Evolutionary conservation across 2,888 invertebrate genomes (phyloP).

Genomic region (Lasioglossum figueresi): DNA sequence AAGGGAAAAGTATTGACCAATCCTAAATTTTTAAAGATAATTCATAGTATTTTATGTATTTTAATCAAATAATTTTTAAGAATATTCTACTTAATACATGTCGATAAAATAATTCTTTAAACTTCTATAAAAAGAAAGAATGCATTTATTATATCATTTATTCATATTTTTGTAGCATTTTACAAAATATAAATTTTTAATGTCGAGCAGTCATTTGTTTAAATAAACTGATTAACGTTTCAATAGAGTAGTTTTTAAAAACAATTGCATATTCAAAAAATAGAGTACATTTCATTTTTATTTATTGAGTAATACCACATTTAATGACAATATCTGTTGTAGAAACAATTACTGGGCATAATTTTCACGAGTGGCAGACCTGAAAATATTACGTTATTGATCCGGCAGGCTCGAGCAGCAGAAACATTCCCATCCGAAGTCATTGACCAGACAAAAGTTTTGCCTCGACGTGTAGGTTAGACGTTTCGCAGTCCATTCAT

Average conservation of each 20-base stretch:
- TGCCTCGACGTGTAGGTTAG: constrained; percentile 24
- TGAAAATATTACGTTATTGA: constrained; percentile 33
- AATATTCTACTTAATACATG: background rate
- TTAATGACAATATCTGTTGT: background rate
- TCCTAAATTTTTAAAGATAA: background rate
- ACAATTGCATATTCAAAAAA: background rate
- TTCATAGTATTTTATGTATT: background rate
- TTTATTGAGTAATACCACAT: background rate
- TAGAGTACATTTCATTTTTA: background rate
- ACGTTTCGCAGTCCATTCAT: constrained; percentile 37
- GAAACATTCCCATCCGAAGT: constrained; percentile 30
- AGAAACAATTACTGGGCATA: background rate
- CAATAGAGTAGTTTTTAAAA: background rate
- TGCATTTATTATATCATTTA: background rate
- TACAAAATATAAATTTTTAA: background rate
- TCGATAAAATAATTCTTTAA: background rate
- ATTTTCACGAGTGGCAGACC: background rate
- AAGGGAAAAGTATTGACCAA: background rate
- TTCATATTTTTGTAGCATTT: background rate
- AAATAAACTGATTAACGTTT: background rate
- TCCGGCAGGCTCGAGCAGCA: background rate
- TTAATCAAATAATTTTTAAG: background rate
- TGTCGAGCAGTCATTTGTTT: background rate
- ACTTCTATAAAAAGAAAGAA: background rate
- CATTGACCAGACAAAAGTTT: constrained; percentile 41